Conservation (phyloP, 2,797 vertebrate genomes). For the Onychomys leucogaster region DNA sequence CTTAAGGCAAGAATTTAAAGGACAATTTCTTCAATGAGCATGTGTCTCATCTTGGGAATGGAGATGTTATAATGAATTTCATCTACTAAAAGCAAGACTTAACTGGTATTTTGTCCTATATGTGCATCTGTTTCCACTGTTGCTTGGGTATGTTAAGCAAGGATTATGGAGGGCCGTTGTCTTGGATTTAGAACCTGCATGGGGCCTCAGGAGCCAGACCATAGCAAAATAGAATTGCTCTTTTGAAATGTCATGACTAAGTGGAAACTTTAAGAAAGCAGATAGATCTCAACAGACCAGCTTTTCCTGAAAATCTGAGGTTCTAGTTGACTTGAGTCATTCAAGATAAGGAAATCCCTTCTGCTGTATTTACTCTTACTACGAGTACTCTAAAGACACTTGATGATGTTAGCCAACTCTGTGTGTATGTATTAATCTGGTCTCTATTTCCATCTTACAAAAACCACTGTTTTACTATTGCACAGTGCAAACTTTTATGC, state of each 20-base stretch:
- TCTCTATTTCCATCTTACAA: neutral
- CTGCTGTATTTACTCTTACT: neutral
- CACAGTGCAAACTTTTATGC: neutral
- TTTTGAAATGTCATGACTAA: neutral
- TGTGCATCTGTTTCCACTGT: neutral
- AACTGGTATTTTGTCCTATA: neutral
- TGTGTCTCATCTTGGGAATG: neutral
- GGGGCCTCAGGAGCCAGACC: neutral
- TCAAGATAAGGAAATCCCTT: neutral
- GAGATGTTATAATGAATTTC: neutral
- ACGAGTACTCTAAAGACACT: neutral
- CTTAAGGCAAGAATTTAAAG: slow-evolving; percentile 24
- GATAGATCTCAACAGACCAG: neutral
- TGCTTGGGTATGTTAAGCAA: neutral
- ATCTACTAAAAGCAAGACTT: slow-evolving; percentile 47
- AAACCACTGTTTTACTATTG: neutral
- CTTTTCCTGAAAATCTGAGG: neutral
- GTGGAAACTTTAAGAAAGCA: neutral
- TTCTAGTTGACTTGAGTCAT: neutral
- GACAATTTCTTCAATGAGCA: neutral
- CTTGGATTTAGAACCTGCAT: neutral
- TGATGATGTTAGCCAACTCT: neutral
- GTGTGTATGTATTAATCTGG: neutral
- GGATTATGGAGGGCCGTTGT: neutral
- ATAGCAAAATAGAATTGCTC: neutral